Percentiles rank a stretch among this genome's conserved stretches.
Conservation (phyloP, 2,113 vertebrate species). For the Orientallactaga bullata region DNA sequence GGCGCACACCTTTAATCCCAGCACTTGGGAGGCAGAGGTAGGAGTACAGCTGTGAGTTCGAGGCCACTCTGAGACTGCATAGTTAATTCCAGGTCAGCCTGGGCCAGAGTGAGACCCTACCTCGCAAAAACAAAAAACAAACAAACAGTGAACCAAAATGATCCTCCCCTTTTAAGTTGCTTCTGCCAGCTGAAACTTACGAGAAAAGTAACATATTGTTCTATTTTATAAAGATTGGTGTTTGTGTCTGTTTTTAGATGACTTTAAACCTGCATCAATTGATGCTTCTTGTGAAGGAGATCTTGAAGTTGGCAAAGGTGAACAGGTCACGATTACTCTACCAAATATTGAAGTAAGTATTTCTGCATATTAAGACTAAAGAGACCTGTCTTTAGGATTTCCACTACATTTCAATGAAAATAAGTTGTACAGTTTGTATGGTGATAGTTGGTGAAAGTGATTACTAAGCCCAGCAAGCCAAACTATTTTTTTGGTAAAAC, state of each 20-base stretch:
- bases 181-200: background rate
- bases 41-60: too few species aligned
- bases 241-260: constrained; percentile 90
- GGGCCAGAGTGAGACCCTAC: too few species aligned
- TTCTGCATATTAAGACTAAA: constrained; percentile 47
- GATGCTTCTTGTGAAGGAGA: constrained; percentile 97
- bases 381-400: constrained; percentile 6
- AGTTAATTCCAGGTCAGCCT: too few species aligned
- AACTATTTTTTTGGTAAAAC: constrained; percentile 32
- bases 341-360: constrained; percentile 96
- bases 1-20: too few species aligned
- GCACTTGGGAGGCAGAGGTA: too few species aligned
- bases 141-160: background rate
- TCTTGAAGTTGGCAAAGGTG: constrained; percentile 98
- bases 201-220: background rate
- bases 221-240: constrained; percentile 5
- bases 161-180: background rate
- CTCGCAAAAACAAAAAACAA: too few species aligned
- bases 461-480: background rate
- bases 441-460: constrained; percentile 2
- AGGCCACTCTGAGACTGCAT: too few species aligned
- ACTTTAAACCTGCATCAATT: constrained; percentile 99
- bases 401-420: constrained; percentile 47
- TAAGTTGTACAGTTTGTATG: background rate
- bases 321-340: constrained; percentile 98